Evolutionary conservation across 2,888 invertebrate genomes (phyloP).

Genomic region (Latrodectus hesperus): DNA sequence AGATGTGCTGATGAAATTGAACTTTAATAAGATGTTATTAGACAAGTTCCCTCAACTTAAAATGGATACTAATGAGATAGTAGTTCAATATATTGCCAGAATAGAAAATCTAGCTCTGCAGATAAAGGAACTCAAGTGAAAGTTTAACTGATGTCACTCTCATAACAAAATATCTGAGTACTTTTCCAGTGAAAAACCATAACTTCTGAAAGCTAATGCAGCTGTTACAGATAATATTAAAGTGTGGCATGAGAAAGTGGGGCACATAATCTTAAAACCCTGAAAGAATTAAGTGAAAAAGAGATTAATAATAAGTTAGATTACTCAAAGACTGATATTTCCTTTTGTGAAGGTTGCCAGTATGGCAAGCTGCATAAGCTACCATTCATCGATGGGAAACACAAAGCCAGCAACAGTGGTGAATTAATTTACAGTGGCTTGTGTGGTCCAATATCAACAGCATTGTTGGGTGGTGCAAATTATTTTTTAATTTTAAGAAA

Average conservation of each 20-base stretch:
- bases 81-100: constrained; percentile 2
- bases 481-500: not conserved
- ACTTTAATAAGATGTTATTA: constrained; percentile 10
- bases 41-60: constrained; percentile 18
- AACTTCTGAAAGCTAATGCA: constrained; percentile 13
- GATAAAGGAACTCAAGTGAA: constrained; percentile 3
- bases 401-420: not conserved
- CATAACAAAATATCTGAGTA: constrained; percentile 4
- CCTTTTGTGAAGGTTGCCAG: not conserved
- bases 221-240: no score
- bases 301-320: not conserved
- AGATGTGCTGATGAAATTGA: not conserved
- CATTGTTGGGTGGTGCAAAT: not conserved
- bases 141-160: not conserved
- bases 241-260: no score
- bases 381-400: not conserved
- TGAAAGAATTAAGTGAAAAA: not conserved
- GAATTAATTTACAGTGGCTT: not conserved
- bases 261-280: not conserved
- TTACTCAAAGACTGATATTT: not conserved
- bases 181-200: not conserved
- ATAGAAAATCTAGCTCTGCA: constrained; percentile 13
- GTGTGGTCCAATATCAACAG: not conserved
- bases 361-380: not conserved
- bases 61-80: constrained; percentile 1